Conservation (phyloP, 2,113 vertebrate genomes). For the Bostrychus sinensis region DNA sequence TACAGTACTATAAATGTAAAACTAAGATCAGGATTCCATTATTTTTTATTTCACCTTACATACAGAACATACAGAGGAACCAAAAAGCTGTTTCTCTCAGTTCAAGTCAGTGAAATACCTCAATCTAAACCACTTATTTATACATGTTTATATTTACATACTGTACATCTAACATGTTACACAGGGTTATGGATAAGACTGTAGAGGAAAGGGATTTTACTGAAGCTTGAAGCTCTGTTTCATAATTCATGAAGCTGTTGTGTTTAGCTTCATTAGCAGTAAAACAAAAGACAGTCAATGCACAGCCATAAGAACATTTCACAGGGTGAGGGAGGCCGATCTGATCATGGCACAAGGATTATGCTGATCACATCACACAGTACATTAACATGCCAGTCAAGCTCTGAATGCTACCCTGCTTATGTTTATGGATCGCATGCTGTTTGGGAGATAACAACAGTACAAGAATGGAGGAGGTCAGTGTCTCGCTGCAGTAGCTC, state of each 20-base stretch:
- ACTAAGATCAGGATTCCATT: no score
- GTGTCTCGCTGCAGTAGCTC: conserved; percentile 2
- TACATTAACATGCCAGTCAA: conserved; percentile 4
- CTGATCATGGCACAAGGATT: conserved; percentile 3
- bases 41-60: no score
- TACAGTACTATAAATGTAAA: no score
- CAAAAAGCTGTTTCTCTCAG: not conserved
- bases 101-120: no score
- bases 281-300: conserved; percentile 15
- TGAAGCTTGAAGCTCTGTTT: not conserved
- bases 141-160: not conserved
- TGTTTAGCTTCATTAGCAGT: not conserved
- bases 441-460: conserved; percentile 1
- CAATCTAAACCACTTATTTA: no score
- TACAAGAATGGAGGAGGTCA: not conserved
- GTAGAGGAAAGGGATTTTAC: not conserved
- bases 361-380: not conserved
- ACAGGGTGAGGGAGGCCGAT: not conserved
- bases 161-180: no score
- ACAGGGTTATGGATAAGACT: no score
- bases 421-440: not conserved
- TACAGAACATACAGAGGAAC: not conserved
- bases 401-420: not conserved
- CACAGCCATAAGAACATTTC: not conserved
- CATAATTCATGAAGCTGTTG: not conserved